These are phyloP conservation scores for Bagarius yarrelli DNA, from an alignment of 2,113 vertebrate species.

Conservation along the genomic window DNA sequence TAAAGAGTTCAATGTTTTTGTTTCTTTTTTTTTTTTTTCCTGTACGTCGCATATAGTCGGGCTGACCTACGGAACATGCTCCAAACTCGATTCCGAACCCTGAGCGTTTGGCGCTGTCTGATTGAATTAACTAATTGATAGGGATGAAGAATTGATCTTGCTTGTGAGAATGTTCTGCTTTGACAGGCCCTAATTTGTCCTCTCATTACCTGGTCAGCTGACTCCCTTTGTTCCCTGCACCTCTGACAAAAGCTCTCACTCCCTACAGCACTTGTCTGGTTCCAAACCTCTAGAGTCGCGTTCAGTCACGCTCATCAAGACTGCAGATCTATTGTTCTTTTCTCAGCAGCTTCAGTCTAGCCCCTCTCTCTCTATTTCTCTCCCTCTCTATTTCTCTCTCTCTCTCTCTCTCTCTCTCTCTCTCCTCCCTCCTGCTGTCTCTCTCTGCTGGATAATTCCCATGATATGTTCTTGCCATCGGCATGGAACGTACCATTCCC, in stretches of 20 bases:
- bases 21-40: neutral
- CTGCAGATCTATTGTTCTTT: slow-evolving; percentile 56
- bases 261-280: slow-evolving; percentile 46
- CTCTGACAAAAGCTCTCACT: slow-evolving; percentile 38
- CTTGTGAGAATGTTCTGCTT: slow-evolving; percentile 11
- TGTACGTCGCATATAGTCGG: neutral
- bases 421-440: slow-evolving; percentile 41
- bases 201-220: slow-evolving; percentile 49
- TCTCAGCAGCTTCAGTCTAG: slow-evolving; percentile 57
- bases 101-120: neutral
- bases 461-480: slow-evolving; percentile 60
- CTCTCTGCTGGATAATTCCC: slow-evolving; percentile 59
- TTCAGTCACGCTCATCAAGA: slow-evolving; percentile 52
- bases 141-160: slow-evolving; percentile 27
- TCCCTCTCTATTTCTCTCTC: slow-evolving; percentile 11
- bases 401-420: slow-evolving; percentile 21
- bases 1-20: slow-evolving; percentile 15
- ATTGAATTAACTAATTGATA: slow-evolving; percentile 17
- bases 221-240: slow-evolving; percentile 36
- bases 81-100: neutral
- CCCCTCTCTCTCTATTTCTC: slow-evolving; percentile 11
- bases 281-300: slow-evolving; percentile 47
- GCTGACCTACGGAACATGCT: neutral
- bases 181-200: slow-evolving; percentile 21
- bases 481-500: slow-evolving; percentile 51